Base-by-base conservation (phyloP, 2,797 vertebrate genomes). In the Siniperca scherzeri region DNA sequence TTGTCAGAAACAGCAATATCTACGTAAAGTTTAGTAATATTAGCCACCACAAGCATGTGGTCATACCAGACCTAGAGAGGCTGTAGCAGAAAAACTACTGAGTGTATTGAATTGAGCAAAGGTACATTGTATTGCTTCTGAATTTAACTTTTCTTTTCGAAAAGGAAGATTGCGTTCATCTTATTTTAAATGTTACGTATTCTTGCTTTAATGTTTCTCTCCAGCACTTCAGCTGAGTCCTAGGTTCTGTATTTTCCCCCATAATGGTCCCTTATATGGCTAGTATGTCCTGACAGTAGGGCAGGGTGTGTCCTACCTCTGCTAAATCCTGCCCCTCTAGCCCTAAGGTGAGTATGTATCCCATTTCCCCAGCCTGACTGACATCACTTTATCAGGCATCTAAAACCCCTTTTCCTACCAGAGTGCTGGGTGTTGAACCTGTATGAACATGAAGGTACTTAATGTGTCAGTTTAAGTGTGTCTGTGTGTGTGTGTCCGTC, bases 401-500 rank as follows among this genome's bases (percentile, higher is more conserved):
- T 57, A 50, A 78, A 87, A 82, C 1, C 7, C 72, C 50, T 72
- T 77, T 75, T 81, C 55, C 52, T 73, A 73, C 40, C 17, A 60
- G 21, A 60, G 70, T 0, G 9, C 50, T 42, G 33, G 6, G n/a
- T 70, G 57, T 48, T 80, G 36, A 62, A 57, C 94, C 83, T 94
- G 94, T 88, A 50, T 5, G 65, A 88, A 93, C 94, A 94, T 14
- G 94, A 93, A 91, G 46, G 56, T 6, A 70, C 68, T 85, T 76
- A 77, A 85, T 86, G 60, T 87, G 85, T 89, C 72, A 87, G 79
- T 67, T 72, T 19, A 65, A 83, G 83, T 83, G 80, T 80, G 68
- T 81, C 27, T 57, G 22, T 44, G 52, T 70, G 78, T 53, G 61
- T n/a, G 40, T 25, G 48, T 68, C 62, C 33, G 61, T 59, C 27